These are phyloP conservation scores for Zeus faber DNA, from an alignment of 2,113 vertebrate genomes.

Conservation along the genomic window DNA sequence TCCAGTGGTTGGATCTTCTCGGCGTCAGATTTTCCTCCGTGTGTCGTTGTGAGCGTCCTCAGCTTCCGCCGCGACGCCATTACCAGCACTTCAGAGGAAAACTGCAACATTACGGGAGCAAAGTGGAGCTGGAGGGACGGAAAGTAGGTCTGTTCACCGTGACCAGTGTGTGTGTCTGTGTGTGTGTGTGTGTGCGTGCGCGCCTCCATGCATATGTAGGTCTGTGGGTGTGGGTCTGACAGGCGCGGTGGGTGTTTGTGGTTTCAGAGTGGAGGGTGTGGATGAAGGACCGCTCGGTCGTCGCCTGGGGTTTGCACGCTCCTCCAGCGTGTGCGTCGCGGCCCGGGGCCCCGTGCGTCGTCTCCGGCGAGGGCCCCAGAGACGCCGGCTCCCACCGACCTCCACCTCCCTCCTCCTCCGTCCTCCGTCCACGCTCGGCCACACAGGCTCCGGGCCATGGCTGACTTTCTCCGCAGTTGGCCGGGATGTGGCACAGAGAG, in stretches of 20 bases:
- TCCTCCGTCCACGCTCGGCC: conserved; percentile 46
- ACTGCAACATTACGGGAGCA: conserved; percentile 61
- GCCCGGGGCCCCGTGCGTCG: conserved; percentile 54
- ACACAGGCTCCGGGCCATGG: conserved; percentile 50
- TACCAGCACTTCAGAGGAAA: conserved; percentile 68
- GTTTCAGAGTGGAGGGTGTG: conserved; percentile 15
- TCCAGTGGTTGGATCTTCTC: conserved; percentile 53
- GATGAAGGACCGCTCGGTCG: conserved; percentile 18
- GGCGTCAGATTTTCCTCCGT: conserved; percentile 60
- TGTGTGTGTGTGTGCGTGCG: conserved; percentile 7
- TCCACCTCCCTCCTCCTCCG: conserved; percentile 49
- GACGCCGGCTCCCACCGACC: conserved; percentile 52
- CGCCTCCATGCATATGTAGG: conserved; percentile 6
- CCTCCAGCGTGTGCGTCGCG: conserved; percentile 16
- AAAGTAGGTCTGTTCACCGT: conserved; percentile 41
- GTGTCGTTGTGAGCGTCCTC: conserved; percentile 64
- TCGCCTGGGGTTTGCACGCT: background rate
- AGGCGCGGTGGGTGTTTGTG: too few relatives aligned
- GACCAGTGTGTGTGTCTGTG: conserved; percentile 2
- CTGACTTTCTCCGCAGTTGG: conserved; percentile 77
- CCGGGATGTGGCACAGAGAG: conserved; percentile 55
- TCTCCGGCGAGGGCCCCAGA: conserved; percentile 58
- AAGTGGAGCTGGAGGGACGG: conserved; percentile 45
- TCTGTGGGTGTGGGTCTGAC: conserved; percentile 8
- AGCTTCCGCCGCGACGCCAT: conserved; percentile 63